Evolutionary conservation across 2,797 vertebrate genomes (phyloP), one percentile per base, ranked within the genome.

Genomic region (Liparis tanakae): DNA sequence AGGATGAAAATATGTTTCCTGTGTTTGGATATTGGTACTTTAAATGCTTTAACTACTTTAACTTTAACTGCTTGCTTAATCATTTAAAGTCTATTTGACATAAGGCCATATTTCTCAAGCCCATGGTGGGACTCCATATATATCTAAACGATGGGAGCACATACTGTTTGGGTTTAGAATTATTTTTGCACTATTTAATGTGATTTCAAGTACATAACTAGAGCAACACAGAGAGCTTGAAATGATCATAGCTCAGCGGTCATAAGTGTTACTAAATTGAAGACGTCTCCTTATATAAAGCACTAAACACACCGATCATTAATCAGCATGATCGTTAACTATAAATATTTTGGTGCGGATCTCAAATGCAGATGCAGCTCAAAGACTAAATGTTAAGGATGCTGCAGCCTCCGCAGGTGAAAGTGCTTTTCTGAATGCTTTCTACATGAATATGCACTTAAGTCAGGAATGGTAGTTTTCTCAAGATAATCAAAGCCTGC

Each of bases 401-500:
- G 71, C 8, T 76, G 39, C 64, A 69, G 63, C 37, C 34, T 66
- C 79, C 56, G 67, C 1, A 4, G 25, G 64, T 36, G 57, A 18
- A 43, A 72, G 33, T 1, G 3, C 54, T n/a, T 63, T 66, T 54
- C 10, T 51, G 6, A 75, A 75, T 46, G 36, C 63, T 73, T 67
- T 72, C 58, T 67, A 34, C 58, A 79, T 82, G 44, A 78, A 80
- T 59, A 54, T 67, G 63, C 39, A 62, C 63, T 80, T 51, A 76
- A 83, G 85, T 80, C 62, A 72, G 55, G 53, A 25, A 58, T 20
- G 39, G 57, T 57, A 71, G 78, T 63, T 76, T 74, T 56, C 68
- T 67, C 59, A 70, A 83, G 83, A 65, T 75, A 87, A 85, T 86
- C 78, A 83, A 82, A 86, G 71, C 64, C 60, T 50, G 44, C 51